Conservation (phyloP, 2,113 vertebrate species). For the Oreochromis aureus region DNA sequence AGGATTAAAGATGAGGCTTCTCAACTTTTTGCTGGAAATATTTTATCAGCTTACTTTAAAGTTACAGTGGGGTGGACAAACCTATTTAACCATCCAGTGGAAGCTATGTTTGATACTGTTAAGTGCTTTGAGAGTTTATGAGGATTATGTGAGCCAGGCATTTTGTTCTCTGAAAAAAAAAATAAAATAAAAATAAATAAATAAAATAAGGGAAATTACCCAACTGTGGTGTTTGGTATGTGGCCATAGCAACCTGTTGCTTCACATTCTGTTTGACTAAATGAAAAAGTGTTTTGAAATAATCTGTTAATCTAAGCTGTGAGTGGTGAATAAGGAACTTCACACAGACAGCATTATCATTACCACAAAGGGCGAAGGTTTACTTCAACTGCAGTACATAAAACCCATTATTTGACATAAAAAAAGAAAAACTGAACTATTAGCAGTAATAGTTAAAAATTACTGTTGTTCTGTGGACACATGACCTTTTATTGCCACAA, state of each 20-base stretch:
- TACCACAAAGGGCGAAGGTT: background rate
- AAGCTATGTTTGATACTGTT: accelerated
- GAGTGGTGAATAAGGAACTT: accelerated
- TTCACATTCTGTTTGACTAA: accelerated
- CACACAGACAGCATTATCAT: accelerated
- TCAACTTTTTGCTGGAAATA: accelerated
- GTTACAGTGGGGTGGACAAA: accelerated
- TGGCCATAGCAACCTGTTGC: background rate
- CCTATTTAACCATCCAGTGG: accelerated
- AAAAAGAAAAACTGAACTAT: too few species aligned
- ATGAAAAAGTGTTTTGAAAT: accelerated
- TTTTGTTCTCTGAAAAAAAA: background rate
- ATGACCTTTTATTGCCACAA: background rate
- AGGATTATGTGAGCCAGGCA: accelerated
- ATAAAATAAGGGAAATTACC: background rate
- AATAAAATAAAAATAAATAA: too few species aligned
- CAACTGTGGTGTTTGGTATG: background rate
- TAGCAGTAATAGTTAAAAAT: background rate
- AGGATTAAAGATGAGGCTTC: accelerated
- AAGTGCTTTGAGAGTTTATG: background rate
- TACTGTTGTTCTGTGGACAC: background rate
- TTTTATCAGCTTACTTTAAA: accelerated
- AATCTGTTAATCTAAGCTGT: accelerated
- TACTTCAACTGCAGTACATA: background rate
- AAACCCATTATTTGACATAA: background rate